Conservation (phyloP, 2,113 vertebrate genomes). For the Entelurus aequoreus region DNA sequence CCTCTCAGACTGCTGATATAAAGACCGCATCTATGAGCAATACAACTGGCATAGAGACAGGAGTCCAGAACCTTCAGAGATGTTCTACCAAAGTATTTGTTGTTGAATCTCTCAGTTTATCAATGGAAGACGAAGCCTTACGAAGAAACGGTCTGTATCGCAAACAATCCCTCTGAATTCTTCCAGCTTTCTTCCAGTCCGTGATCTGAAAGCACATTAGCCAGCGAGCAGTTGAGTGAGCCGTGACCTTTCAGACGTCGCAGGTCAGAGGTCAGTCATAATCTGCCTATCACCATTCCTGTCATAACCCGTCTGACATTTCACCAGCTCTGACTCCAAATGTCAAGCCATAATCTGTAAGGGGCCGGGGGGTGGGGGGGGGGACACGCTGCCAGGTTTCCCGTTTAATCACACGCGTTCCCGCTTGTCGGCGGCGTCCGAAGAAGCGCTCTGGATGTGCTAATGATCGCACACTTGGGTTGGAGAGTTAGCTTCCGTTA, state of each 20-base stretch:
- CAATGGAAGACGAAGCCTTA: neutral
- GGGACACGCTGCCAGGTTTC: conserved; percentile 27
- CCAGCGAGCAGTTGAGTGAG: conserved; percentile 34
- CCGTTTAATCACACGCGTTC: conserved; percentile 16
- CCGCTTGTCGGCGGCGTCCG: conserved; percentile 15
- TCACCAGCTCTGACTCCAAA: conserved; percentile 54
- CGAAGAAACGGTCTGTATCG: neutral
- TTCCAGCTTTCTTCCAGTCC: neutral
- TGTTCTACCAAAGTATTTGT: neutral
- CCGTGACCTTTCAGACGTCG: conserved; percentile 54
- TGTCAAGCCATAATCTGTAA: conserved; percentile 59
- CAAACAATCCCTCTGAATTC: neutral
- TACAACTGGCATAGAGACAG: too few relatives aligned
- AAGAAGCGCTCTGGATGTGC: conserved; percentile 23
- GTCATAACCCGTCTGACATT: conserved; percentile 68
- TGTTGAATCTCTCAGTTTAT: neutral
- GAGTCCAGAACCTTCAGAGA: too few relatives aligned
- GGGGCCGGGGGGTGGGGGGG: conserved; percentile 1
- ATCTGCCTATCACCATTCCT: conserved; percentile 64
- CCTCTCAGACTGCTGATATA: too few relatives aligned
- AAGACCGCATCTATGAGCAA: too few relatives aligned
- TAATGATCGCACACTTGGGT: conserved; percentile 32
- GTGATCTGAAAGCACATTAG: neutral
- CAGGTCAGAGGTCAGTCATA: conserved; percentile 59
- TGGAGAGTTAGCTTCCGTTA: conserved; percentile 15